phyloP scores from a whole-genome alignment of 2,888 invertebrate species.

The Tanypteryx hageni region DNA sequence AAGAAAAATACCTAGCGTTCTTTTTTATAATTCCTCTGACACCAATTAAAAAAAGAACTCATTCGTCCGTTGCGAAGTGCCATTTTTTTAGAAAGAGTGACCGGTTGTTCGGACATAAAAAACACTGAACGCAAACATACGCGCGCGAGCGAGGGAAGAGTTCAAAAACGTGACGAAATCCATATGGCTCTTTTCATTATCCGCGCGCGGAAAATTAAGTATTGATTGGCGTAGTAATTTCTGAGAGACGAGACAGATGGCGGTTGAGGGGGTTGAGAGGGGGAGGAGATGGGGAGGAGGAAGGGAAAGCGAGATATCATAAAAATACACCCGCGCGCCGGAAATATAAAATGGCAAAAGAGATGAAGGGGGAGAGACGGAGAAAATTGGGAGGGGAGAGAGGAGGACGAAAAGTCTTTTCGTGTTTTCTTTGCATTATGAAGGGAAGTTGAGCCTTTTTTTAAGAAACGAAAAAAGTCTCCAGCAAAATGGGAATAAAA shows the following conservation, averaged over 20 bases:
- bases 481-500: slow-evolving; percentile 48
- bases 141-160: background rate
- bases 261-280: background rate
- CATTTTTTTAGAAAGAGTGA: too few species aligned
- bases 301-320: slow-evolving; percentile 12
- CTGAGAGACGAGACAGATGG: slow-evolving; percentile 58
- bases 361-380: background rate
- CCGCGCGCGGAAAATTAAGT: slow-evolving; percentile 55
- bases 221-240: slow-evolving; percentile 53
- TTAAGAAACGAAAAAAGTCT: slow-evolving; percentile 6
- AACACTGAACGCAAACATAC: background rate
- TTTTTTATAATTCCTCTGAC: too few species aligned
- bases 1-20: too few species aligned
- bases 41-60: too few species aligned
- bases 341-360: slow-evolving; percentile 7
- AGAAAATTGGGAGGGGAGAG: background rate
- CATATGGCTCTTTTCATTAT: slow-evolving; percentile 55
- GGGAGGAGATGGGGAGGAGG: background rate
- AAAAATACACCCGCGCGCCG: slow-evolving; percentile 39
- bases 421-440: slow-evolving; percentile 61
- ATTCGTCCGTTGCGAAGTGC: too few species aligned
- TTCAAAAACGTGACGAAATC: slow-evolving; percentile 42
- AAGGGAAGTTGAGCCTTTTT: slow-evolving; percentile 37
- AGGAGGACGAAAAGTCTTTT: background rate
- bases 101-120: background rate